Evolutionary conservation across 2,113 vertebrate genomes (phyloP).

Genomic region (Synchiropus splendidus): DNA sequence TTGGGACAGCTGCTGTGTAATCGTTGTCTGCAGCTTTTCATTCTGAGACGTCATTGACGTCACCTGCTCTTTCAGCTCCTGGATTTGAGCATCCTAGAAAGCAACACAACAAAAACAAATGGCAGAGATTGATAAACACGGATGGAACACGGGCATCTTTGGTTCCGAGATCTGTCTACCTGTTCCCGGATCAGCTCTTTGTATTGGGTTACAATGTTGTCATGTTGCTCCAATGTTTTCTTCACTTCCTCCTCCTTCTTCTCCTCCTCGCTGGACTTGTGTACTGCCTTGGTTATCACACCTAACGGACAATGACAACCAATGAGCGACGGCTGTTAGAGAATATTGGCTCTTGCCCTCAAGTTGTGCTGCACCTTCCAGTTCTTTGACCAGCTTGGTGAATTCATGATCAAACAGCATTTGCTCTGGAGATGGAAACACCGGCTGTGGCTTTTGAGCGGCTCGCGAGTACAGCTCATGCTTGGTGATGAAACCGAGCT

Average conservation of each 20-base stretch:
- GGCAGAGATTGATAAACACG: background rate
- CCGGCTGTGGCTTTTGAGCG: slow-evolving; percentile 89
- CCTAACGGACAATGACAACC: slow-evolving; percentile 49
- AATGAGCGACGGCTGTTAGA: too few relatives aligned
- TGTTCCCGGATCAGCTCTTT: slow-evolving; percentile 96
- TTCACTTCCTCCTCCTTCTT: slow-evolving; percentile 97
- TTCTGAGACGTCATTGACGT: slow-evolving; percentile 71
- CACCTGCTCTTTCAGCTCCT: slow-evolving; percentile 83
- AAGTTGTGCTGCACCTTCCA: slow-evolving; percentile 78
- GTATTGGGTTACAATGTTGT: slow-evolving; percentile 94
- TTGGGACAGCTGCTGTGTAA: slow-evolving; percentile 83
- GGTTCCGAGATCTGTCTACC: slow-evolving; percentile 50
- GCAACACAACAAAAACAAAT: slow-evolving; percentile 2
- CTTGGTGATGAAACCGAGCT: slow-evolving; percentile 91
- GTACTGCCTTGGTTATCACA: slow-evolving; percentile 91
- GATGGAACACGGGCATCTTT: background rate
- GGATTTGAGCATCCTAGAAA: slow-evolving; percentile 81
- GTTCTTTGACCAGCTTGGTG: slow-evolving; percentile 91
- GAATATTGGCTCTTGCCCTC: background rate
- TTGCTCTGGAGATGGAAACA: slow-evolving; percentile 84
- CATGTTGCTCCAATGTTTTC: slow-evolving; percentile 94
- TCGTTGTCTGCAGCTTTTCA: slow-evolving; percentile 77
- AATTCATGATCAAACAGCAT: slow-evolving; percentile 99
- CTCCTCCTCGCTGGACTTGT: slow-evolving; percentile 96
- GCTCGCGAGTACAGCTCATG: slow-evolving; percentile 94